These are phyloP conservation scores for Drosophila colorata DNA, from an alignment of 2,888 invertebrate species.

Conservation along the genomic window DNA sequence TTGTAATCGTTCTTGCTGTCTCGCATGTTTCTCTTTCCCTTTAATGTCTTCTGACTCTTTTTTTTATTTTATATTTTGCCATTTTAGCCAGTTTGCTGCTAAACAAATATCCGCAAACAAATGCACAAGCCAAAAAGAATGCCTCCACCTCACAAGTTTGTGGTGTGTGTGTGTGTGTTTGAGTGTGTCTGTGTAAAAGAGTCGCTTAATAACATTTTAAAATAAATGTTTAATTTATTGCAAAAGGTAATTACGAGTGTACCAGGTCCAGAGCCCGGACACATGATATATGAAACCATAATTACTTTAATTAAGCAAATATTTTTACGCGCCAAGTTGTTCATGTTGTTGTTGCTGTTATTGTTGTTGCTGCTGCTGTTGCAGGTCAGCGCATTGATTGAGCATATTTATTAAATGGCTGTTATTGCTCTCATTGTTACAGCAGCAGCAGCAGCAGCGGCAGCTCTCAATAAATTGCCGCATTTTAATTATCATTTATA, in stretches of 20 bases:
- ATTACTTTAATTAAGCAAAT: slow-evolving; percentile 81
- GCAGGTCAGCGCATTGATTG: slow-evolving; percentile 69
- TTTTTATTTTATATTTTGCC: slow-evolving; percentile 27
- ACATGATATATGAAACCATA: slow-evolving; percentile 79
- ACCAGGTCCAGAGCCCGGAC: slow-evolving; percentile 31
- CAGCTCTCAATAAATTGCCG: slow-evolving; percentile 66
- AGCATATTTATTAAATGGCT: slow-evolving; percentile 77
- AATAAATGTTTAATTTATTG: slow-evolving; percentile 78
- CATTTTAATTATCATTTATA: slow-evolving; percentile 77
- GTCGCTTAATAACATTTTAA: slow-evolving; percentile 75
- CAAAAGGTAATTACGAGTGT: slow-evolving; percentile 72
- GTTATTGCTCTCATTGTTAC: slow-evolving; percentile 61
- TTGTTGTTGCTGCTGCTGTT: slow-evolving; percentile 20
- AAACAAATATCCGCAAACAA: slow-evolving; percentile 49
- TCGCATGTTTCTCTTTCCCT: slow-evolving; percentile 5
- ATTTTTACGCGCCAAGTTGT: slow-evolving; percentile 59
- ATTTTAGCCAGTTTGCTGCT: slow-evolving; percentile 22
- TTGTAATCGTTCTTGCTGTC: slow-evolving; percentile 49
- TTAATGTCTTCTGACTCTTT: not conserved
- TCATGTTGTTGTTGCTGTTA: slow-evolving; percentile 17
- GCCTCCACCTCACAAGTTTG: slow-evolving; percentile 15
- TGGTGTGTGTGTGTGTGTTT: not conserved
- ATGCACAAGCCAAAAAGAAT: slow-evolving; percentile 22
- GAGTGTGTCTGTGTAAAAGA: slow-evolving; percentile 7
- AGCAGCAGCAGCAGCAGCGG: slow-evolving; percentile 2